Evolutionary conservation across 2,797 vertebrate genomes (phyloP).

Genomic region (Agapornis canus): DNA sequence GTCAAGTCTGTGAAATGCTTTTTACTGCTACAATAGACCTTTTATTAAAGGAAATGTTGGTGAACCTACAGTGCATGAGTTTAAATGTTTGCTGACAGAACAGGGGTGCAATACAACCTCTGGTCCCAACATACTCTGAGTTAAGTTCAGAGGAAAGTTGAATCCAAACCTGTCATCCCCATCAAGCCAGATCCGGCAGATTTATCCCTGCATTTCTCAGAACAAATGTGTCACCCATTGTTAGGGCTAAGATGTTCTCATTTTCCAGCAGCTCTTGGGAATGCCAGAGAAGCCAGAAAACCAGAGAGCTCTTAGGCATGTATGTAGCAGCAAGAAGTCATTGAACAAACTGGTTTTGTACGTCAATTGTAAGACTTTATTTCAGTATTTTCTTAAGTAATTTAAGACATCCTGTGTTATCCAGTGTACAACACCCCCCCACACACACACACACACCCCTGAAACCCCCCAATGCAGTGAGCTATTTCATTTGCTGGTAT

Average conservation of each 20-base stretch:
- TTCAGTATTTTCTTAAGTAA: neutral
- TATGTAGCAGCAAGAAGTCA: neutral
- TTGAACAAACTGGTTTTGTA: neutral
- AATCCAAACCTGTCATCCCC: neutral
- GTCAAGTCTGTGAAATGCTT: neutral
- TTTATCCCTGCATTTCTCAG: neutral
- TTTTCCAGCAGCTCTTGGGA: neutral
- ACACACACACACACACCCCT: too few species aligned
- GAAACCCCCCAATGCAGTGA: neutral
- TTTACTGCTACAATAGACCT: neutral
- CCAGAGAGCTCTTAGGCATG: fast-evolving
- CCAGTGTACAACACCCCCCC: too few species aligned
- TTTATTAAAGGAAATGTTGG: neutral
- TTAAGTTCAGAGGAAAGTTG: neutral
- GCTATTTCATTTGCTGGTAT: neutral
- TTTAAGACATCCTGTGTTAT: neutral
- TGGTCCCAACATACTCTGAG: neutral
- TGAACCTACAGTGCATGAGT: neutral
- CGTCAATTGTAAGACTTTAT: neutral
- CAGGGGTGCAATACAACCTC: neutral
- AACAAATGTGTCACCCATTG: fast-evolving
- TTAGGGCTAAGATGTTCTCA: neutral
- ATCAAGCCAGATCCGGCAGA: neutral
- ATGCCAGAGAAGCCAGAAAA: neutral
- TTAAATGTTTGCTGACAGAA: neutral